Conservation (phyloP, 1,140 invertebrate species). For the Aphidius gifuensis region DNA sequence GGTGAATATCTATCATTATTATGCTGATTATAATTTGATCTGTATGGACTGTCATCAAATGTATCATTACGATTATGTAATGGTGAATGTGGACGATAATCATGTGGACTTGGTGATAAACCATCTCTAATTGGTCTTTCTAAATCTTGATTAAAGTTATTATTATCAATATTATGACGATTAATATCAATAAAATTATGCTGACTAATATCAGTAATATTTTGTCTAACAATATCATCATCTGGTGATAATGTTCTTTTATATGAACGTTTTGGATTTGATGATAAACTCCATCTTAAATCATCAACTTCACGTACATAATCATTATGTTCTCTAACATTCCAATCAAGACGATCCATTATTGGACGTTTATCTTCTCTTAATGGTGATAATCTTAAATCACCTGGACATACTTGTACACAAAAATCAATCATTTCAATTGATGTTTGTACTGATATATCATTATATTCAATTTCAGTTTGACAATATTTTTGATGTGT, state of each 20-base stretch:
- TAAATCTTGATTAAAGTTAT: no score
- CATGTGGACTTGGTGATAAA: no score
- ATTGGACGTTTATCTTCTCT: slow-evolving; percentile 44
- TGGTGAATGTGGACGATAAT: slow-evolving; percentile 21
- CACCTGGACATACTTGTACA: slow-evolving; percentile 40
- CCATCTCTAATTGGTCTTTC: no score
- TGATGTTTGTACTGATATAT: slow-evolving; percentile 32
- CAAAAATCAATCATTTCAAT: slow-evolving; percentile 30
- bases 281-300: slow-evolving; percentile 42
- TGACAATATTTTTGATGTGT: slow-evolving; percentile 52
- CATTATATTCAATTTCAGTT: slow-evolving; percentile 39
- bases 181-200: no score
- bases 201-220: no score
- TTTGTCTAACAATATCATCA: slow-evolving; percentile 8
- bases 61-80: slow-evolving; percentile 27
- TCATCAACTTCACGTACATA: slow-evolving; percentile 43
- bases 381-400: slow-evolving; percentile 27
- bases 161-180: no score
- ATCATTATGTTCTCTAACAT: slow-evolving; percentile 40
- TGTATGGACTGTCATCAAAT: slow-evolving; percentile 23
- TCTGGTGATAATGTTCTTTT: slow-evolving; percentile 25
- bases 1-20: slow-evolving; percentile 29
- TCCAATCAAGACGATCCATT: slow-evolving; percentile 49
- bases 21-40: neutral
- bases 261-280: slow-evolving; percentile 39